phyloP scores from a whole-genome alignment of 2,888 invertebrate genomes.

The Entomobrya multifasciata region DNA sequence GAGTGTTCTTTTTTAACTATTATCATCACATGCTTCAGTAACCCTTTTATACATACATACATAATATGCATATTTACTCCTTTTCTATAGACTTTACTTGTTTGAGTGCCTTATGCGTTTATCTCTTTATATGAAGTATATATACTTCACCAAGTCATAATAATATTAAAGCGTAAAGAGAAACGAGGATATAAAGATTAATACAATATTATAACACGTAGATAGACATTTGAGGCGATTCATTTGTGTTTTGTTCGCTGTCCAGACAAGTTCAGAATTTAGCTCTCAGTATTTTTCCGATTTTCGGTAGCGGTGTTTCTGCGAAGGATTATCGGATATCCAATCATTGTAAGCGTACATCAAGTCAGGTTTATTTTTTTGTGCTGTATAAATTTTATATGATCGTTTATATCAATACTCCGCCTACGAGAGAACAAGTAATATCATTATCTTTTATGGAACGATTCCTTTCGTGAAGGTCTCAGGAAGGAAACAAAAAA shows the following conservation, averaged over 20 bases:
- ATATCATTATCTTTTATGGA: neutral
- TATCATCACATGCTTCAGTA: constrained; percentile 8
- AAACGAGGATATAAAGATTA: no score
- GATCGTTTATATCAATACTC: neutral
- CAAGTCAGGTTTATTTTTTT: neutral
- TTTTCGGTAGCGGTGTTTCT: neutral
- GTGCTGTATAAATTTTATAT: neutral
- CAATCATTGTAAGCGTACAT: no score
- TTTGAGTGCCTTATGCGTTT: neutral
- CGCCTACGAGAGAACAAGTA: neutral
- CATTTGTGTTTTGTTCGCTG: constrained; percentile 12
- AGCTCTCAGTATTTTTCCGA: neutral
- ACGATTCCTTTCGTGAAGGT: neutral
- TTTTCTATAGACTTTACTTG: neutral
- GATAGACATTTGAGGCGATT: neutral
- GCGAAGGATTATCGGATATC: neutral
- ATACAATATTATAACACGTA: no score
- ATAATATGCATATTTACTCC: neutral
- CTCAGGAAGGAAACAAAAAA: neutral
- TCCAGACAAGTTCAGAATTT: constrained; percentile 10
- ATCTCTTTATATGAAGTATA: neutral
- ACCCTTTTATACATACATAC: neutral
- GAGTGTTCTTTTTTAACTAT: neutral
- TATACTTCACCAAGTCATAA: no score
- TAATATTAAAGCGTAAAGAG: no score